These are phyloP conservation scores for Caenorhabditis sp. DNA, from an alignment of 2,888 invertebrate genomes.

Conservation along the genomic window DNA sequence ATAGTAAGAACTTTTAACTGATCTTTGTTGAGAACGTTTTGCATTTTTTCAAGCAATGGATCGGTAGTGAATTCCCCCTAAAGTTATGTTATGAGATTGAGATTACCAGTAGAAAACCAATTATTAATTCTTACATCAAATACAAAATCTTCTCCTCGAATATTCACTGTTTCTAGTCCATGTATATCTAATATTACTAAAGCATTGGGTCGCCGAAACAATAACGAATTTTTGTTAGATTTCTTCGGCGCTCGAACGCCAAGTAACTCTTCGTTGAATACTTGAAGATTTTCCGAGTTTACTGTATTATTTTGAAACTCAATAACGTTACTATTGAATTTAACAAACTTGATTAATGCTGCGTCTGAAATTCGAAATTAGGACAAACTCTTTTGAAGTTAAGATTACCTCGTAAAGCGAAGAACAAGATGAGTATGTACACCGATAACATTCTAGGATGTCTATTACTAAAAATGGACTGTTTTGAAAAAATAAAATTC, in stretches of 20 bases:
- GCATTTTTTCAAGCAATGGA: too few relatives aligned
- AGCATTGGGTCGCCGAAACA: conserved; percentile 19
- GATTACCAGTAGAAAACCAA: background rate
- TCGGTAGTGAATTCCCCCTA: too few relatives aligned
- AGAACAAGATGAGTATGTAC: background rate
- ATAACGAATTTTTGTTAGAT: background rate
- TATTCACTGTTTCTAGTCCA: conserved; percentile 9
- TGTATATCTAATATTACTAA: conserved; percentile 12
- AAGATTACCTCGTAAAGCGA: background rate
- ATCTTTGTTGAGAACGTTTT: conserved; percentile 13
- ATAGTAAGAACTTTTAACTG: conserved; percentile 8
- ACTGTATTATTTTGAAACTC: background rate
- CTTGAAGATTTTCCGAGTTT: conserved; percentile 8
- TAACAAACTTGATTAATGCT: background rate
- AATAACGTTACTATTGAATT: background rate
- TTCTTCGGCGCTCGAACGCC: conserved; percentile 6
- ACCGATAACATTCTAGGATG: background rate
- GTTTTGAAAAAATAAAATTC: background rate
- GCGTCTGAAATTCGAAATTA: background rate
- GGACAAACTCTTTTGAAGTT: background rate
- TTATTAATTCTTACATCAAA: conserved; percentile 12
- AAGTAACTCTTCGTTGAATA: conserved; percentile 18
- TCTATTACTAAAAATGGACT: background rate
- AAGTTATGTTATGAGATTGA: too few relatives aligned
- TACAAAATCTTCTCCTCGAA: conserved; percentile 10